Evolutionary conservation across 2,113 vertebrate species (phyloP).

Genomic region (Cephalopholis sonnerati): DNA sequence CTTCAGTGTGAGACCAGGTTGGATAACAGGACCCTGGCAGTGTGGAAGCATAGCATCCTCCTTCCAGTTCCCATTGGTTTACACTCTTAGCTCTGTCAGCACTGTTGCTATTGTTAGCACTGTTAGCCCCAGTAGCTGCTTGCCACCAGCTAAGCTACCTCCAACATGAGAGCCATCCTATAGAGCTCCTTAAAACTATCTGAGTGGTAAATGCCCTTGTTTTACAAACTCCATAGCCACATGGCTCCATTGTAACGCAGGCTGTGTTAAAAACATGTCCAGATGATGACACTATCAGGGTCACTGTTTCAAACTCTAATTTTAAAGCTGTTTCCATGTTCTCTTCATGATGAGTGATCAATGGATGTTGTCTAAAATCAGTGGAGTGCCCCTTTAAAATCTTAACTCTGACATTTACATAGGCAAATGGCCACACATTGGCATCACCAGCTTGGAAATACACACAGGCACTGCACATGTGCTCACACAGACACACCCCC

Average conservation of each 20-base stretch:
- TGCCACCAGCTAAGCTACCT: too few relatives aligned
- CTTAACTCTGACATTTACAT: not conserved
- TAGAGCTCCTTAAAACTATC: too few relatives aligned
- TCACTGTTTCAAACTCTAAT: not conserved
- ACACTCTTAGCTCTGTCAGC: too few relatives aligned
- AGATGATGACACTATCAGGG: not conserved
- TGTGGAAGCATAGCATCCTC: too few relatives aligned
- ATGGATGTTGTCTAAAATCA: not conserved
- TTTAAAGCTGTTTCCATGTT: not conserved
- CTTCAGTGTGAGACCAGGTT: too few relatives aligned
- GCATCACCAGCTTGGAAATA: not conserved
- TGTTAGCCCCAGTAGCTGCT: too few relatives aligned
- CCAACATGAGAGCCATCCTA: too few relatives aligned
- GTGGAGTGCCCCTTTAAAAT: not conserved
- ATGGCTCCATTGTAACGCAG: not conserved
- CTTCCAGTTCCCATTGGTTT: too few relatives aligned
- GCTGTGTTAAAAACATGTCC: not conserved
- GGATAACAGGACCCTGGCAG: too few relatives aligned
- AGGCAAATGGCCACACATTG: not conserved
- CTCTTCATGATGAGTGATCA: not conserved
- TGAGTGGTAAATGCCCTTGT: too few relatives aligned
- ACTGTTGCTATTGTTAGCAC: too few relatives aligned
- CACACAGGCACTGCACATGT: constrained; percentile 50
- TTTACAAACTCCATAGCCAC: not conserved
- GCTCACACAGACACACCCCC: constrained; percentile 67